Percentiles rank a stretch among this genome's conserved stretches.
Evolutionary conservation across 2,113 vertebrate genomes (phyloP).

Genomic region (Hepsetus odoe): DNA sequence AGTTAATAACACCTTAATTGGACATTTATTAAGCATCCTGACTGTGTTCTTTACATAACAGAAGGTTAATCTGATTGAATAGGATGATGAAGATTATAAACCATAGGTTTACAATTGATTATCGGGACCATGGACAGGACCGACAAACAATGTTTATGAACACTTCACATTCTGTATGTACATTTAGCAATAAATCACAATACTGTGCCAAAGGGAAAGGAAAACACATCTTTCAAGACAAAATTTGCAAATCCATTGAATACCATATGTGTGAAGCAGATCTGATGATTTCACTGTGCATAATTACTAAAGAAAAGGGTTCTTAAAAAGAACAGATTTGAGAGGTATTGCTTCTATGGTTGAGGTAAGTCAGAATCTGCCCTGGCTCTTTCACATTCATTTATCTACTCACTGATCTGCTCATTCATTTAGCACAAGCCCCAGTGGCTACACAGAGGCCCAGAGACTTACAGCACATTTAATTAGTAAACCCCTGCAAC

Average conservation of each 20-base stretch:
- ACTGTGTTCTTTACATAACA: too few relatives aligned
- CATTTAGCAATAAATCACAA: not conserved
- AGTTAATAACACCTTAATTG: too few relatives aligned
- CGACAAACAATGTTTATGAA: too few relatives aligned
- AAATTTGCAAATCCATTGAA: not conserved
- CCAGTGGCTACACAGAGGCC: constrained; percentile 15
- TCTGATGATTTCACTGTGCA: constrained; percentile 21
- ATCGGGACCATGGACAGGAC: too few relatives aligned
- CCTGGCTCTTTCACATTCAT: constrained; percentile 33
- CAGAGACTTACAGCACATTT: constrained; percentile 37
- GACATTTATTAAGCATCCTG: too few relatives aligned
- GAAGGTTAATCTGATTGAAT: too few relatives aligned
- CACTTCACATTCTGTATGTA: too few relatives aligned
- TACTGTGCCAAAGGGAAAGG: not conserved
- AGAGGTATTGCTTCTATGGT: constrained; percentile 2
- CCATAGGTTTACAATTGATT: too few relatives aligned
- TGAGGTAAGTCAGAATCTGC: constrained; percentile 19
- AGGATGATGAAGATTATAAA: too few relatives aligned
- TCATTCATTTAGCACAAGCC: constrained; percentile 32
- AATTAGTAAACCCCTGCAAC: constrained; percentile 34
- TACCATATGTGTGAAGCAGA: not conserved
- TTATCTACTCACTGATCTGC: constrained; percentile 42
- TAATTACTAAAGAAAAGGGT: constrained; percentile 21
- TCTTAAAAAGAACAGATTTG: not conserved
- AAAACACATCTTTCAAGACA: too few relatives aligned